Conservation (phyloP, 2,888 invertebrate species). For the Dryococelus australis region DNA sequence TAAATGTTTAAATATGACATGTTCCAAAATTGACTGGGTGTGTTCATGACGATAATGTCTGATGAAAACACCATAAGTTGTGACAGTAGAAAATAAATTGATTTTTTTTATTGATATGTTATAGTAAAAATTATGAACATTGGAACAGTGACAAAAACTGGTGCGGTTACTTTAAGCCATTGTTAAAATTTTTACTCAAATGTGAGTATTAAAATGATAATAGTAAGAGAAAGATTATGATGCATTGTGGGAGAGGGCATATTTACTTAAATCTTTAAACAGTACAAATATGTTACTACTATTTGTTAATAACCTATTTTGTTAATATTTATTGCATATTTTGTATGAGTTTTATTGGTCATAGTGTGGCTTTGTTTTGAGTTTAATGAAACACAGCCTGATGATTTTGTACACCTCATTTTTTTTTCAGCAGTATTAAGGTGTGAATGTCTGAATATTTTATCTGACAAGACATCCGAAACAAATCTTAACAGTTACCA, state of each 20-base stretch:
- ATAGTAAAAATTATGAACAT: too few relatives aligned
- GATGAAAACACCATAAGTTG: too few relatives aligned
- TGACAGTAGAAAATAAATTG: too few relatives aligned
- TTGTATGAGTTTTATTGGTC: not conserved
- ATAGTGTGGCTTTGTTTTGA: too few relatives aligned
- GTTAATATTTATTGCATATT: not conserved
- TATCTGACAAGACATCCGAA: not conserved
- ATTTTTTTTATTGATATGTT: too few relatives aligned
- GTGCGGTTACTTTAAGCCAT: too few relatives aligned
- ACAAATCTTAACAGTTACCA: not conserved
- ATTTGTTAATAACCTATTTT: not conserved
- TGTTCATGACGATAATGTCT: too few relatives aligned
- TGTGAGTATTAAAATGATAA: not conserved
- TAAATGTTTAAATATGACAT: too few relatives aligned
- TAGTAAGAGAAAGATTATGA: not conserved
- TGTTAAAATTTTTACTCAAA: too few relatives aligned
- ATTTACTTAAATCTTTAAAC: not conserved
- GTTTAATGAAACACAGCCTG: too few relatives aligned
- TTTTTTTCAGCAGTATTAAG: not conserved
- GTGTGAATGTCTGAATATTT: not conserved
- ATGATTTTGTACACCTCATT: not conserved
- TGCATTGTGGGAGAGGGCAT: not conserved
- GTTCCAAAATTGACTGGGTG: too few relatives aligned
- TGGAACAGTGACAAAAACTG: too few relatives aligned
- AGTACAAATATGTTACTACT: not conserved